Conservation (phyloP, 2,888 invertebrate species). For the Drosophila pseudotalamancana region DNA sequence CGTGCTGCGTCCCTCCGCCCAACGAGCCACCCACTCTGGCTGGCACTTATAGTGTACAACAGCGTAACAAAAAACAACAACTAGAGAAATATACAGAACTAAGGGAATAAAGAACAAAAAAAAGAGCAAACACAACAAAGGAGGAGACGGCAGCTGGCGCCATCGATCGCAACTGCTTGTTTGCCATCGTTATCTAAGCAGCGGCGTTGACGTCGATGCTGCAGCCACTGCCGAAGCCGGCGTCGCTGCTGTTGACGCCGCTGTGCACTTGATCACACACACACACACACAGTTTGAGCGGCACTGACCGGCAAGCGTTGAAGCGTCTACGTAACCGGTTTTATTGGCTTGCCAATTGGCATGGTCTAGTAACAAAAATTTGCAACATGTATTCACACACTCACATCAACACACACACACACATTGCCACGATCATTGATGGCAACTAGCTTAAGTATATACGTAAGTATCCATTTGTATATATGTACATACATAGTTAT, state of each 20-base stretch:
- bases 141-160: conserved; percentile 46
- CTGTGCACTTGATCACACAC: conserved; percentile 46
- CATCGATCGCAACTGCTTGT: conserved; percentile 45
- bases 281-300: conserved; percentile 29
- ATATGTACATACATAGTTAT: too few relatives aligned
- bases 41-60: conserved; percentile 15
- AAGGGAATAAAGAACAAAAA: not conserved
- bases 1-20: not conserved
- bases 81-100: conserved; percentile 16
- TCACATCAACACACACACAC: not conserved
- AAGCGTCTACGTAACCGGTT: conserved; percentile 13
- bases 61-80: conserved; percentile 5
- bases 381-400: not conserved
- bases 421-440: not conserved
- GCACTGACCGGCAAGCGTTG: conserved; percentile 21
- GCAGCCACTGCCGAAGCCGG: not conserved
- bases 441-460: not conserved
- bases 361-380: conserved; percentile 4
- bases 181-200: conserved; percentile 57
- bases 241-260: not conserved
- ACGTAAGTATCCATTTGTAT: too few relatives aligned
- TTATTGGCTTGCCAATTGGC: conserved; percentile 4
- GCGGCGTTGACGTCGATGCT: conserved; percentile 6
- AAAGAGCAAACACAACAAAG: conserved; percentile 32
- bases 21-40: conserved; percentile 16